Evolutionary conservation across 2,113 vertebrate genomes (phyloP).

Genomic region (Cryptotis parvus): DNA sequence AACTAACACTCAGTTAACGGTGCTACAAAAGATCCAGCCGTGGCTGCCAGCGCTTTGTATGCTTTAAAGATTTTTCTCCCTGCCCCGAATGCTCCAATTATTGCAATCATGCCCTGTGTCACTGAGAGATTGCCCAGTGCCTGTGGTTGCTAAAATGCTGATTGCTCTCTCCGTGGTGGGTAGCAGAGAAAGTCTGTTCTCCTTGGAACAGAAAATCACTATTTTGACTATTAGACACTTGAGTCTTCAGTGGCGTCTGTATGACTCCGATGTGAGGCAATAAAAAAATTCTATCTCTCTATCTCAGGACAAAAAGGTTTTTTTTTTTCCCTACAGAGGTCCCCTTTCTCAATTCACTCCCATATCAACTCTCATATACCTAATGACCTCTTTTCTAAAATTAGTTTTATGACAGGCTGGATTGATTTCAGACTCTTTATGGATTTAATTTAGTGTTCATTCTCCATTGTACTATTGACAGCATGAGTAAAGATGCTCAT

Average conservation of each 20-base stretch:
- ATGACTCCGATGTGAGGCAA: not conserved
- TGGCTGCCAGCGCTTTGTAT: not conserved
- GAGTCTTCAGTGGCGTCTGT: not conserved
- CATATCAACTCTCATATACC: slow-evolving; percentile 28
- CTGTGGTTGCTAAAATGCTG: not conserved
- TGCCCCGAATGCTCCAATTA: not conserved
- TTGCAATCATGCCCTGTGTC: not conserved
- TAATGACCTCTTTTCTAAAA: slow-evolving; percentile 76
- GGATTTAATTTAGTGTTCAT: slow-evolving; percentile 68
- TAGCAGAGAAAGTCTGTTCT: not conserved
- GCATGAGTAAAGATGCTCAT: slow-evolving; percentile 1
- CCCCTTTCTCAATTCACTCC: slow-evolving; percentile 48
- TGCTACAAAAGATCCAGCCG: not conserved
- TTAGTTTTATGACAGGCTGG: slow-evolving; percentile 65
- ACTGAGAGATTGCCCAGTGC: not conserved
- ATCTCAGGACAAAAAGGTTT: not conserved
- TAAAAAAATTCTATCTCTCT: too few relatives aligned
- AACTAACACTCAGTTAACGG: not conserved
- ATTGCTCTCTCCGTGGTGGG: not conserved
- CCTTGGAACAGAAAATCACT: not conserved
- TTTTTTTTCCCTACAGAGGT: slow-evolving; percentile 30
- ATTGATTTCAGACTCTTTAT: slow-evolving; percentile 69
- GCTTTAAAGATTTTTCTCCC: not conserved
- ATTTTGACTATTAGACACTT: not conserved
- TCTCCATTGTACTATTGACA: slow-evolving; percentile 44